These are phyloP conservation scores for Clepsis dumicolana DNA, from an alignment of 2,888 invertebrate species.

Conservation along the genomic window DNA sequence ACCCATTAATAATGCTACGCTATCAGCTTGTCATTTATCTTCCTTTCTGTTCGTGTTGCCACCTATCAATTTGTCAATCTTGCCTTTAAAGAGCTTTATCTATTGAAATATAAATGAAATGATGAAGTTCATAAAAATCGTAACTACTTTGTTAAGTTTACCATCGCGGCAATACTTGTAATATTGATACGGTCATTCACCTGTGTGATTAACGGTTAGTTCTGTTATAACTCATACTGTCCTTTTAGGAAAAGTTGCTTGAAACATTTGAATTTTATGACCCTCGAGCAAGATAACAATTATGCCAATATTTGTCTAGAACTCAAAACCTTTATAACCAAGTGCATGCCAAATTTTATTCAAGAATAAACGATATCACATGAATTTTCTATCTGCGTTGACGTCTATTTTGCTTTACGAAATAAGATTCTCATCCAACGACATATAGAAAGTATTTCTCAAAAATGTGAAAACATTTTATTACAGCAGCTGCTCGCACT, in stretches of 20 bases:
- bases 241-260: not conserved
- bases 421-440: not conserved
- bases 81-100: no score
- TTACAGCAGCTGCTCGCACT: not conserved
- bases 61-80: no score
- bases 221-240: not conserved
- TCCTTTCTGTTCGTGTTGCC: no score
- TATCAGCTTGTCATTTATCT: no score
- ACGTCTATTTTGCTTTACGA: not conserved
- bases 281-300: no score
- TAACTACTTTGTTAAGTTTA: no score
- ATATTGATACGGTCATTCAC: not conserved
- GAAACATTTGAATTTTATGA: no score
- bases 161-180: no score
- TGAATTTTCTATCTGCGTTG: not conserved
- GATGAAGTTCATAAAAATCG: no score
- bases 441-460: not conserved
- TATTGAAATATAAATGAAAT: no score
- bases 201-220: not conserved
- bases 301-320: not conserved
- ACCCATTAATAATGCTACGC: no score
- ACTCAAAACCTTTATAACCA: not conserved
- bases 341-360: not conserved
- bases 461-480: constrained; percentile 1
- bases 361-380: not conserved